These are phyloP conservation scores for Lanistes nyassanus DNA, from an alignment of 1,140 invertebrate species.

Conservation along the genomic window DNA sequence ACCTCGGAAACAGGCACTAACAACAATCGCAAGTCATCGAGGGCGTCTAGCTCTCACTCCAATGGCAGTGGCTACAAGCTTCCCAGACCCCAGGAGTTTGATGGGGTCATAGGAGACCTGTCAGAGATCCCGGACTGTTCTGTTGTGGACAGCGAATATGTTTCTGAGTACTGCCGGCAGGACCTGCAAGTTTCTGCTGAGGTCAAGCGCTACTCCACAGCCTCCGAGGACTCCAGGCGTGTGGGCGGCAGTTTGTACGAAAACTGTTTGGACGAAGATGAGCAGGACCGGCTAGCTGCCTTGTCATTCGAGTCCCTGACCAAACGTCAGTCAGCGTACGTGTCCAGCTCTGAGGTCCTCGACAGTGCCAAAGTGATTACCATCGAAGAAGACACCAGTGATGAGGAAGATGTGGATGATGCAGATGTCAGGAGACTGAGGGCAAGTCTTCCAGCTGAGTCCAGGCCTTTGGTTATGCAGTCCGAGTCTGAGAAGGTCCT, in stretches of 20 bases:
- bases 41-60: constrained; percentile 11
- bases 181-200: constrained; percentile 61
- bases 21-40: constrained; percentile 26
- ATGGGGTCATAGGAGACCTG: constrained; percentile 73
- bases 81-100: constrained; percentile 21
- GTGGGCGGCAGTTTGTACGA: not conserved
- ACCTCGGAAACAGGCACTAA: constrained; percentile 24
- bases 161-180: constrained; percentile 64
- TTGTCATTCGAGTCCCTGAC: constrained; percentile 47
- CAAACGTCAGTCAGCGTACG: constrained; percentile 45
- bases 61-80: constrained; percentile 23
- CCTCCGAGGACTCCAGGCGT: constrained; percentile 38
- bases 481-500: constrained; percentile 40
- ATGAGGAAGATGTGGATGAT: constrained; percentile 14
- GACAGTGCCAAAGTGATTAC: constrained; percentile 28
- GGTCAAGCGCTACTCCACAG: constrained; percentile 46
- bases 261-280: constrained; percentile 29
- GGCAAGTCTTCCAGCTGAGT: not conserved
- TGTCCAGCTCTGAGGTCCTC: constrained; percentile 35
- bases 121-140: constrained; percentile 65
- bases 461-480: constrained; percentile 34
- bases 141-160: constrained; percentile 58
- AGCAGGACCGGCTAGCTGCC: constrained; percentile 45
- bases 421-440: not conserved
- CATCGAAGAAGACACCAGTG: constrained; percentile 19